Evolutionary conservation across 2,113 vertebrate genomes (phyloP).

Genomic region (Stegastes partitus): DNA sequence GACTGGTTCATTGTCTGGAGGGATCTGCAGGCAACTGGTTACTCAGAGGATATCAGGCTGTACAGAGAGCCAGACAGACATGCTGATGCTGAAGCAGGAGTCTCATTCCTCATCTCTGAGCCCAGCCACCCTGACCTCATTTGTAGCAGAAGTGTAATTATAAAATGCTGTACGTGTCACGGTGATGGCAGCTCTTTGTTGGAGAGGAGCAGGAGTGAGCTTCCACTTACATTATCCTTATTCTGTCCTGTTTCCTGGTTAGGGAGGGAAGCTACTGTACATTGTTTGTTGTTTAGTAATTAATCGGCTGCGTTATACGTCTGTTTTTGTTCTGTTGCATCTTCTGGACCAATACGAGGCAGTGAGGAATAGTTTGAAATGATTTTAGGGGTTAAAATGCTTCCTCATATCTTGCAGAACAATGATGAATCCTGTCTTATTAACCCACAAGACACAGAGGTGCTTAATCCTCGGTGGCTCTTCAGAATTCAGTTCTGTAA

Average conservation of each 20-base stretch:
- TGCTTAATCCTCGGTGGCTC: conserved; percentile 19
- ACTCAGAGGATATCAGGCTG: conserved; percentile 24
- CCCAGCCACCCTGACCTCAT: conserved; percentile 42
- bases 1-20: conserved; percentile 43
- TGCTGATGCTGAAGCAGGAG: conserved; percentile 19
- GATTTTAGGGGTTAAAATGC: not conserved
- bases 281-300: conserved; percentile 12
- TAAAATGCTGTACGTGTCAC: conserved; percentile 59
- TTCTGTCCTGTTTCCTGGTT: conserved; percentile 6
- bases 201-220: conserved; percentile 11
- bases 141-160: conserved; percentile 57
- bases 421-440: not conserved
- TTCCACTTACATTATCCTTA: conserved; percentile 19
- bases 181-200: conserved; percentile 25
- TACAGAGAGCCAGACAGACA: conserved; percentile 31
- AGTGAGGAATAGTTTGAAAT: not conserved
- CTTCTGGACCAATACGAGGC: not conserved
- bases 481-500: conserved; percentile 29
- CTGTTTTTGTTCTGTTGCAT: not conserved
- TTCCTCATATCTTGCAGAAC: not conserved
- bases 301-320: conserved; percentile 4
- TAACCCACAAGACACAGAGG: not conserved
- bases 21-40: conserved; percentile 29
- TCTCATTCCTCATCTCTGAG: conserved; percentile 32
- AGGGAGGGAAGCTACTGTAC: not conserved